A percentile compares a stretch with the other conserved stretches of the same genome.
These are phyloP conservation scores for Brachionus manjavacas DNA, from an alignment of 1,140 invertebrate genomes.

Conservation along the genomic window DNA sequence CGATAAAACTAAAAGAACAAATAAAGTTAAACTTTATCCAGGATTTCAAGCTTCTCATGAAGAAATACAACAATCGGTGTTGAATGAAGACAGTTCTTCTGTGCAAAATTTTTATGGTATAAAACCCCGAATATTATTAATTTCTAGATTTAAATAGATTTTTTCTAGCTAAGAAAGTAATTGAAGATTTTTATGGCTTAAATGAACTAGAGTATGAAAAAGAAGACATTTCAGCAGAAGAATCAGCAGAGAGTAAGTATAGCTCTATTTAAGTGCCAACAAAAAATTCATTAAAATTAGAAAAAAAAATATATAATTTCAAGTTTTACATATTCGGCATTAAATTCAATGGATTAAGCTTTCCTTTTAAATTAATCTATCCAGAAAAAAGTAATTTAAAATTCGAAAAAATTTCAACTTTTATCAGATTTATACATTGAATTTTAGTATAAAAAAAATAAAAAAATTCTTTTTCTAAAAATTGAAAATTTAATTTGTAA, in stretches of 20 bases:
- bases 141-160: neutral
- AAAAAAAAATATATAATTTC: too few relatives aligned
- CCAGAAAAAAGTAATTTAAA: too few relatives aligned
- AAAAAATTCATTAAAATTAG: neutral
- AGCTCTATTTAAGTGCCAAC: neutral
- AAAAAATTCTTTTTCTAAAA: too few relatives aligned
- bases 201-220: slow-evolving; percentile 33
- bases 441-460: too few relatives aligned
- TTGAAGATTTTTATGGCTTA: slow-evolving; percentile 37
- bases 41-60: slow-evolving; percentile 25
- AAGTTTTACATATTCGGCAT: too few relatives aligned
- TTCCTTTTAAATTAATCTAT: too few relatives aligned
- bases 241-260: neutral
- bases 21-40: slow-evolving; percentile 38
- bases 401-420: too few relatives aligned
- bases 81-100: neutral
- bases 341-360: too few relatives aligned
- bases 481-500: too few relatives aligned
- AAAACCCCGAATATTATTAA: too few relatives aligned
- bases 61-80: slow-evolving; percentile 7
- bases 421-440: too few relatives aligned
- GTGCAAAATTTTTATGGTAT: neutral
- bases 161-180: slow-evolving; percentile 23
- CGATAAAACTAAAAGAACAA: neutral
- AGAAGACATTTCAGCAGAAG: neutral